A percentile compares a stretch with the other conserved stretches of the same genome.
phyloP scores from a whole-genome alignment of 2,888 invertebrate species.

The Griposia aprilina region DNA sequence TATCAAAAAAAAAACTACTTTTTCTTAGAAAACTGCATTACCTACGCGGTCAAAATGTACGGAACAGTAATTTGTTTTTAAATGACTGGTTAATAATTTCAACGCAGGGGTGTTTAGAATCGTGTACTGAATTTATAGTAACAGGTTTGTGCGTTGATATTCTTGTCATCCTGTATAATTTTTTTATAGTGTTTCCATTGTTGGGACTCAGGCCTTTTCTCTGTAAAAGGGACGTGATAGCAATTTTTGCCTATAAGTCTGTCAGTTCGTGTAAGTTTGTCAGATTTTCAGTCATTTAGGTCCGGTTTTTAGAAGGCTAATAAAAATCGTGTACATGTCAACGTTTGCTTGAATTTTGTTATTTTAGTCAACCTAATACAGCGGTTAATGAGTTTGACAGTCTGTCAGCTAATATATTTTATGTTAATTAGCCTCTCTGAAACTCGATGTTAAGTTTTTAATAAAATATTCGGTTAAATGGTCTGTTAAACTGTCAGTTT shows the following conservation, averaged over 20 bases:
- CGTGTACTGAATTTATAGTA: too few relatives aligned
- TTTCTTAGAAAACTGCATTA: too few relatives aligned
- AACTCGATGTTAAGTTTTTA: too few relatives aligned
- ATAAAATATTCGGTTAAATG: too few relatives aligned
- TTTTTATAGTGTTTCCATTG: not conserved
- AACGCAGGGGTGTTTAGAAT: too few relatives aligned
- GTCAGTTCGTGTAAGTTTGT: not conserved
- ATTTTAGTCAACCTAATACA: not conserved
- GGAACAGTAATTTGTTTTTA: too few relatives aligned
- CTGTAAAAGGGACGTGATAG: not conserved
- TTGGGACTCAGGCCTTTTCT: not conserved
- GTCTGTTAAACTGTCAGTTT: not conserved
- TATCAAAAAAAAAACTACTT: too few relatives aligned
- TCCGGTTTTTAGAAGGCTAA: not conserved
- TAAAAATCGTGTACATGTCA: not conserved
- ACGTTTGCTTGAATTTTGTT: not conserved
- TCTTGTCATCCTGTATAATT: not conserved
- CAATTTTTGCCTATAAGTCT: not conserved
- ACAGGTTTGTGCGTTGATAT: too few relatives aligned
- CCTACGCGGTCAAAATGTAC: too few relatives aligned
- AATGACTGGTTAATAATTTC: too few relatives aligned
- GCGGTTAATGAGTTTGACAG: not conserved
- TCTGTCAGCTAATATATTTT: too few relatives aligned
- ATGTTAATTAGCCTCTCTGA: too few relatives aligned
- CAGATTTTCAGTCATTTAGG: not conserved